These are phyloP conservation scores for Zaprionus lachaisei DNA, from an alignment of 1,140 invertebrate genomes.

Conservation along the genomic window DNA sequence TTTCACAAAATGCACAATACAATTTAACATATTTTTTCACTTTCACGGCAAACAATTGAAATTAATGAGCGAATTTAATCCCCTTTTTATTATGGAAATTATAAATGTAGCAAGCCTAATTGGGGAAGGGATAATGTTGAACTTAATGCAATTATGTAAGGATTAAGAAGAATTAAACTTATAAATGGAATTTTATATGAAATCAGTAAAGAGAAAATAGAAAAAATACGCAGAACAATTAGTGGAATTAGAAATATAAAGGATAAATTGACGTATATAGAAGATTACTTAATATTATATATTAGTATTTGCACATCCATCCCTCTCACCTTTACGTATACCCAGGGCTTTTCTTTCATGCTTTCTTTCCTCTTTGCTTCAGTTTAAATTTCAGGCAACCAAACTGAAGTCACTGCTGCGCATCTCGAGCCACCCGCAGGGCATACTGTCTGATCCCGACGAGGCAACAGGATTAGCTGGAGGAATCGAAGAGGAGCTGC, in stretches of 20 bases:
- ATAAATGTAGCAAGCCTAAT: neutral
- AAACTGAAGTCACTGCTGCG: constrained; percentile 77
- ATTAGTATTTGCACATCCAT: neutral
- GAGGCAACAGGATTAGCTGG: neutral
- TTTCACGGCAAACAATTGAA: neutral
- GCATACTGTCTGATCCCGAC: constrained; percentile 39
- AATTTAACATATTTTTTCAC: neutral
- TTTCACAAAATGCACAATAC: neutral
- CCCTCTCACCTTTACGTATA: neutral
- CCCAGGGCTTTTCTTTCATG: neutral
- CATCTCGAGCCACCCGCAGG: constrained; percentile 64
- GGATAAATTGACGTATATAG: too few species aligned
- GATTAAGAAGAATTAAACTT: neutral
- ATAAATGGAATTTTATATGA: neutral
- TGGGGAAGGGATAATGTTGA: neutral
- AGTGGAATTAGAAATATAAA: too few species aligned
- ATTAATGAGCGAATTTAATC: neutral
- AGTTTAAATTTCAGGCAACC: constrained; percentile 82
- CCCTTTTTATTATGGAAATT: neutral
- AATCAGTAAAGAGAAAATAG: neutral
- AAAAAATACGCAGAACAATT: neutral
- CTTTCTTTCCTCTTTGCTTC: constrained; percentile 1
- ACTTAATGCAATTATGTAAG: neutral
- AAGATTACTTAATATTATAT: too few species aligned
- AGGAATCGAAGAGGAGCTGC: constrained; percentile 51